Conservation (phyloP, 2,113 vertebrate genomes). For the Donacobius atricapilla region DNA sequence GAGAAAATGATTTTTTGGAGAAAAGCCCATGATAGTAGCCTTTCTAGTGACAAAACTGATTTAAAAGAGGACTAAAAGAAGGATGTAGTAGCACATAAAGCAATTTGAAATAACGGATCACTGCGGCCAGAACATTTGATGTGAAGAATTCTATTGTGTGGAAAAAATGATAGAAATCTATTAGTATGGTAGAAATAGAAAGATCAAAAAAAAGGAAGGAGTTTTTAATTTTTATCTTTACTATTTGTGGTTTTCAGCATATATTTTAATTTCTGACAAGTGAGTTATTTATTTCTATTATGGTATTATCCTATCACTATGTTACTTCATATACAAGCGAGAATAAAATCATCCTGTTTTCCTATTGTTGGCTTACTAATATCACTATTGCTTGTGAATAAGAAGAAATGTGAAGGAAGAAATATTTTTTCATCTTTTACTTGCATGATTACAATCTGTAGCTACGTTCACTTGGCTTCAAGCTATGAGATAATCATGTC, state of each 20-base stretch:
- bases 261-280: conserved; percentile 9
- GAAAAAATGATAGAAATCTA: background rate
- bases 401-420: background rate
- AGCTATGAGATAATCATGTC: conserved; percentile 35
- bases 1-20: background rate
- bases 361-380: conserved; percentile 11
- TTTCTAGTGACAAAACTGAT: conserved; percentile 26
- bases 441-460: background rate
- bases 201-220: background rate
- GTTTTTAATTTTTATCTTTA: conserved; percentile 25
- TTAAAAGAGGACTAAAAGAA: conserved; percentile 27
- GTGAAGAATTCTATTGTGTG: background rate
- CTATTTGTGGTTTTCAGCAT: background rate
- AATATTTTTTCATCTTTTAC: background rate
- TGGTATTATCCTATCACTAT: background rate
- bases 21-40: background rate
- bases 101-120: background rate
- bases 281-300: background rate
- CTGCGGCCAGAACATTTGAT: background rate
- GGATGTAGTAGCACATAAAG: background rate
- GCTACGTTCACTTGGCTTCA: background rate
- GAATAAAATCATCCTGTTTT: conserved; percentile 17
- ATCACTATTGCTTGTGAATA: conserved; percentile 19
- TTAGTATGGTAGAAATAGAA: background rate
- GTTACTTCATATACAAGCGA: background rate